Conservation (phyloP, 2,888 invertebrate species). For the Masnerella sp. region DNA sequence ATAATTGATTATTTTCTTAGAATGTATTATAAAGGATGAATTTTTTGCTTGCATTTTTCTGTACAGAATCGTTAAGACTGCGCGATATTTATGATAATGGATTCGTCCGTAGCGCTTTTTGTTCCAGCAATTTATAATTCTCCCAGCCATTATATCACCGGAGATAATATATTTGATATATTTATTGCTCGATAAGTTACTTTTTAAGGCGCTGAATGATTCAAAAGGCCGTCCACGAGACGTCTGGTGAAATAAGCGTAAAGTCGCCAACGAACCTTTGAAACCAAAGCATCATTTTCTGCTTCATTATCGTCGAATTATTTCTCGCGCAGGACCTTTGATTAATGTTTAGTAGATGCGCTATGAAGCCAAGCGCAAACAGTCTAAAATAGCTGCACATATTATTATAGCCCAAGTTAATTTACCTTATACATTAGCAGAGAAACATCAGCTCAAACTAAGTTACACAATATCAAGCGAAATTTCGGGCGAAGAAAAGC, state of each 20-base stretch:
- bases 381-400: constrained; percentile 51
- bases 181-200: constrained; percentile 20
- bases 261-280: constrained; percentile 13
- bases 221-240: neutral
- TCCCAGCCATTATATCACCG: neutral
- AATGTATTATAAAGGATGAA: too few species aligned
- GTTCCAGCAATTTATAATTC: constrained; percentile 4
- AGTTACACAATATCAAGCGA: constrained; percentile 45
- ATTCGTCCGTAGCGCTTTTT: too few species aligned
- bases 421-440: constrained; percentile 49
- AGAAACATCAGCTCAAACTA: constrained; percentile 47
- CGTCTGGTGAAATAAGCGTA: constrained; percentile 13
- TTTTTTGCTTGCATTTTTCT: too few species aligned
- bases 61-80: too few species aligned
- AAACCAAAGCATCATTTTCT: constrained; percentile 47
- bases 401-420: constrained; percentile 51
- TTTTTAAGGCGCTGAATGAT: constrained; percentile 3
- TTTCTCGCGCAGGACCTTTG: constrained; percentile 37
- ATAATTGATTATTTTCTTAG: too few species aligned
- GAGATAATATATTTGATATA: constrained; percentile 9
- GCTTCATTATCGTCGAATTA: constrained; percentile 50
- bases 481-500: constrained; percentile 12
- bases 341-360: constrained; percentile 50
- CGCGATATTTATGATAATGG: too few species aligned
- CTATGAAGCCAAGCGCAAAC: constrained; percentile 53